A percentile compares a stretch with the other conserved stretches of the same genome.
phyloP scores from a whole-genome alignment of 2,888 invertebrate species.

The Anaspis maculata region DNA sequence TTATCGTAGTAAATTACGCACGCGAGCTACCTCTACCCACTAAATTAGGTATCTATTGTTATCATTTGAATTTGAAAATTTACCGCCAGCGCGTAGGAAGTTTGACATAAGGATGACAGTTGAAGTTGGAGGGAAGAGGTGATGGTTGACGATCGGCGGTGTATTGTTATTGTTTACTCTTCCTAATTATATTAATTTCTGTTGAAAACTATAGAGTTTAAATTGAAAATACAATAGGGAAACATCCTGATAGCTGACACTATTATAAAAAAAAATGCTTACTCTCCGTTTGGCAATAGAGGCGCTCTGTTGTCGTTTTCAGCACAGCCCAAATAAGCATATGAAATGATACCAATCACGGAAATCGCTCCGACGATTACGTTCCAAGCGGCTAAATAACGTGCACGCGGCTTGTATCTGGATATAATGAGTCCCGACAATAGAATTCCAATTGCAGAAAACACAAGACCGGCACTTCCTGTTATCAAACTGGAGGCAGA shows the following conservation, averaged over 20 bases:
- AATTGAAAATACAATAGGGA: neutral
- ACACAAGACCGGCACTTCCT: slow-evolving; percentile 61
- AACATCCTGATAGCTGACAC: neutral
- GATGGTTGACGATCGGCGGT: too few relatives aligned
- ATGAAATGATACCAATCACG: slow-evolving; percentile 54
- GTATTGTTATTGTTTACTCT: neutral
- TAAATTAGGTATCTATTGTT: too few relatives aligned
- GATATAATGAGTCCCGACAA: slow-evolving; percentile 59
- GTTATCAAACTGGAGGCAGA: slow-evolving; percentile 67
- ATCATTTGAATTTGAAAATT: too few relatives aligned
- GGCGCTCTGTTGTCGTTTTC: slow-evolving; percentile 49
- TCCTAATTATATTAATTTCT: too few relatives aligned
- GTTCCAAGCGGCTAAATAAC: slow-evolving; percentile 62
- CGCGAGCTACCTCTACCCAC: too few relatives aligned
- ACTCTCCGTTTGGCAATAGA: slow-evolving; percentile 39
- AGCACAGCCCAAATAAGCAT: slow-evolving; percentile 58
- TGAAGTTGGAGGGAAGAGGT: neutral
- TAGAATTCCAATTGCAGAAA: slow-evolving; percentile 61
- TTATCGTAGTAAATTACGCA: too few relatives aligned
- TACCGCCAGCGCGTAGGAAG: too few relatives aligned
- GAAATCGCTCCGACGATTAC: slow-evolving; percentile 56
- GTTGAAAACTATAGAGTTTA: too few relatives aligned
- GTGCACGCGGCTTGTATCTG: slow-evolving; percentile 56
- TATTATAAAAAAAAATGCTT: slow-evolving; percentile 18
- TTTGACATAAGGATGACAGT: too few relatives aligned